These are phyloP conservation scores for Platalea minor DNA, from an alignment of 2,797 vertebrate genomes.

Conservation along the genomic window DNA sequence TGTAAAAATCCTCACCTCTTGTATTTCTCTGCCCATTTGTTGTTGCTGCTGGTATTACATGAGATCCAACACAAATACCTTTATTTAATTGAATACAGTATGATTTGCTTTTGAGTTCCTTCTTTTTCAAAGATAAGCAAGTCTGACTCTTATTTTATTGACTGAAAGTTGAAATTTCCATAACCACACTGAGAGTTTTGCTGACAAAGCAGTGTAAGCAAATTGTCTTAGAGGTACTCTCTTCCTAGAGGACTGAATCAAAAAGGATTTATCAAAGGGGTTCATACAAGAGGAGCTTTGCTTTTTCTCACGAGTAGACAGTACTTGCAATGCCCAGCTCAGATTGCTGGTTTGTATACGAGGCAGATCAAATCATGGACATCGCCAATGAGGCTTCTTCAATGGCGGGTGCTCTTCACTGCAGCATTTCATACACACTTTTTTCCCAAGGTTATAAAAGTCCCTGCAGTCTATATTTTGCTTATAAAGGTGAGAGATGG, in stretches of 20 bases:
- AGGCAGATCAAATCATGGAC: background rate
- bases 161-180: background rate
- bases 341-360: background rate
- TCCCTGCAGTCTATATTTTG: background rate
- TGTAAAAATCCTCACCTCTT: background rate
- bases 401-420: background rate
- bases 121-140: background rate
- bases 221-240: background rate
- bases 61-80: background rate
- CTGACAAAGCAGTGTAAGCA: constrained; percentile 12
- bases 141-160: background rate
- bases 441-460: background rate
- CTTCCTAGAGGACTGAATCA: background rate
- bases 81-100: background rate
- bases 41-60: background rate
- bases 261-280: background rate
- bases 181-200: background rate
- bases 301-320: background rate
- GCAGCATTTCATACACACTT: background rate
- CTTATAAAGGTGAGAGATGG: background rate
- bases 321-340: background rate
- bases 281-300: background rate
- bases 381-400: background rate
- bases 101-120: background rate
- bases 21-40: background rate